Percentiles rank a stretch among this genome's conserved stretches.
These are phyloP conservation scores for Parus major DNA, from an alignment of 2,113 vertebrate genomes.

Conservation along the genomic window DNA sequence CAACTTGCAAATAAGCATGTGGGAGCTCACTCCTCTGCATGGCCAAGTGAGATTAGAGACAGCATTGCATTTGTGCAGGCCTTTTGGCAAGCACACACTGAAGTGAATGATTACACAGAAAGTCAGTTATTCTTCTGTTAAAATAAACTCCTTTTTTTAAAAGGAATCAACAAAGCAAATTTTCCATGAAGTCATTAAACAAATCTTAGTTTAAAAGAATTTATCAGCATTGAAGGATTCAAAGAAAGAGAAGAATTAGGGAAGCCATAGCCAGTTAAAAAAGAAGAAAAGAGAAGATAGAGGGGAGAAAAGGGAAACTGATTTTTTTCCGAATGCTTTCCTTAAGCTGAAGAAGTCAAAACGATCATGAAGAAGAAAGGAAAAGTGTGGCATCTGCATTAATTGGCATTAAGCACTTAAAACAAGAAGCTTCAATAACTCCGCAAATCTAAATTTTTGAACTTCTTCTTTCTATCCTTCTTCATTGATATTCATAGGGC, in stretches of 20 bases:
- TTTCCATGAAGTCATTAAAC: constrained; percentile 10
- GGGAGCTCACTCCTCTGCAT: background rate
- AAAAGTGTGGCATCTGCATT: constrained; percentile 3
- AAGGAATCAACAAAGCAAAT: constrained; percentile 23
- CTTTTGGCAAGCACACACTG: background rate
- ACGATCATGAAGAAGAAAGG: background rate
- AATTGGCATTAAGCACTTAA: constrained; percentile 32
- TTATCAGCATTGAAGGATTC: constrained; percentile 32
- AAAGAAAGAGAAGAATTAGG: constrained; percentile 20
- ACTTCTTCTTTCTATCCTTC: background rate
- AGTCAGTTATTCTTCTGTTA: constrained; percentile 3
- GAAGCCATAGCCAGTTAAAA: background rate
- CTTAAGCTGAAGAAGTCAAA: constrained; percentile 28
- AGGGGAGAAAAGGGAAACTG: background rate
- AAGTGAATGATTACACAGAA: background rate
- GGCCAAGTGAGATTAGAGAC: constrained; percentile 16
- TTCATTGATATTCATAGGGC: background rate
- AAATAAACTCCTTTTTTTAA: background rate
- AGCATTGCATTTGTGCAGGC: background rate
- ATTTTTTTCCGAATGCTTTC: constrained; percentile 28
- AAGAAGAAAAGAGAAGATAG: background rate
- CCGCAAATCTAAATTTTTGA: constrained; percentile 7
- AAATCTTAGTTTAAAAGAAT: constrained; percentile 43
- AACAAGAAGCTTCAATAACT: constrained; percentile 8
- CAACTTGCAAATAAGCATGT: background rate